Evolutionary conservation across 2,113 vertebrate species (phyloP).

Genomic region (Dolichallabes microphthalmus): DNA sequence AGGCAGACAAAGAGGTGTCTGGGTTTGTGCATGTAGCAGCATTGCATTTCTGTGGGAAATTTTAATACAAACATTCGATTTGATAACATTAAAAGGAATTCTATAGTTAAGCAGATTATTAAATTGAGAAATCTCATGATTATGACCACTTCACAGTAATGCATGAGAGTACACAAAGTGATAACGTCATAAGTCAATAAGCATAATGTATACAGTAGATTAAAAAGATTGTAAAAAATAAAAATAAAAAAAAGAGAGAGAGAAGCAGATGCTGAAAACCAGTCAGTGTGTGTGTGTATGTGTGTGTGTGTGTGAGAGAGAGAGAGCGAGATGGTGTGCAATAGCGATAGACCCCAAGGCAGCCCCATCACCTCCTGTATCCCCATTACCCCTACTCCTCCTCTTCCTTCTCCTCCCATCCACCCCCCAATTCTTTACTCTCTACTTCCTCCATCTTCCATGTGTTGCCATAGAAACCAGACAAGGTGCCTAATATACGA

Average conservation of each 20-base stretch:
- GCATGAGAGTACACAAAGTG: conserved; percentile 13
- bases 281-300: conserved; percentile 10
- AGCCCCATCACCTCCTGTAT: conserved; percentile 71
- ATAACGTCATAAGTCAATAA: background rate
- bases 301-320: background rate
- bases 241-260: no score
- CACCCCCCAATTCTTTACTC: conserved; percentile 45
- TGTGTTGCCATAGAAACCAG: conserved; percentile 77
- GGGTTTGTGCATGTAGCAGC: background rate
- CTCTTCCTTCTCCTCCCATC: conserved; percentile 52
- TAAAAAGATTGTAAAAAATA: background rate
- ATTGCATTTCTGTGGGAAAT: conserved; percentile 27
- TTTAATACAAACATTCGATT: conserved; percentile 16
- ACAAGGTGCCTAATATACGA: conserved; percentile 78
- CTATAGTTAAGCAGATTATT: background rate
- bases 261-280: conserved; percentile 15
- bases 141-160: conserved; percentile 11
- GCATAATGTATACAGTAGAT: background rate
- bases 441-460: conserved; percentile 60
- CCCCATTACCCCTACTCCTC: conserved; percentile 63
- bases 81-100: background rate
- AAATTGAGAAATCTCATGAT: conserved; percentile 19
- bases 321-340: conserved; percentile 24
- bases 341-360: conserved; percentile 65
- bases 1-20: background rate